Evolutionary conservation across 2,113 vertebrate species (phyloP).

Genomic region (Micromys minutus): DNA sequence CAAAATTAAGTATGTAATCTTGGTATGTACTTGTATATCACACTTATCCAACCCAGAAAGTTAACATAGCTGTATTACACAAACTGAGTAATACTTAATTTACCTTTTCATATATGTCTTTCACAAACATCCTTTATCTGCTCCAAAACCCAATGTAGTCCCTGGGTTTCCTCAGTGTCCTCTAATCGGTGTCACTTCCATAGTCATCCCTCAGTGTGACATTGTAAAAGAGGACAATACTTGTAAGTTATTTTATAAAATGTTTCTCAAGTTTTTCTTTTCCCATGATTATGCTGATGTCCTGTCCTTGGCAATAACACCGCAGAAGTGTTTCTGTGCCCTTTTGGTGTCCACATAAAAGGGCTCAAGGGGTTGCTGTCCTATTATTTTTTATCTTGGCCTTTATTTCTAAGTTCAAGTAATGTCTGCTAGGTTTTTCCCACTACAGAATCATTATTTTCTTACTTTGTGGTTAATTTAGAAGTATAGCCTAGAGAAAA

Average conservation of each 20-base stretch:
- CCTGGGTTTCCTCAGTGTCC: not conserved
- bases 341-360: not conserved
- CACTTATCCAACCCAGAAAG: not conserved
- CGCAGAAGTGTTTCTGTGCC: not conserved
- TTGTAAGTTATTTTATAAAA: not conserved
- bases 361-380: no score
- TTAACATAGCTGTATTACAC: not conserved
- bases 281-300: not conserved
- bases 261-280: not conserved
- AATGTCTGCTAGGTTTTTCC: not conserved
- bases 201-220: not conserved
- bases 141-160: not conserved
- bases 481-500: not conserved
- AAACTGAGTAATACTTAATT: not conserved
- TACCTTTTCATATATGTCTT: not conserved
- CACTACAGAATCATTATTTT: not conserved
- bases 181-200: not conserved
- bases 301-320: constrained; percentile 6
- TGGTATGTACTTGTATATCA: not conserved
- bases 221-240: not conserved
- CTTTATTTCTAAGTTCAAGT: not conserved
- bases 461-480: constrained; percentile 20
- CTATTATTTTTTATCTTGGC: not conserved
- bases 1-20: not conserved
- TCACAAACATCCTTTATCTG: not conserved